Conservation (phyloP, 2,113 vertebrate genomes). For the Hemiscyllium ocellatum region DNA sequence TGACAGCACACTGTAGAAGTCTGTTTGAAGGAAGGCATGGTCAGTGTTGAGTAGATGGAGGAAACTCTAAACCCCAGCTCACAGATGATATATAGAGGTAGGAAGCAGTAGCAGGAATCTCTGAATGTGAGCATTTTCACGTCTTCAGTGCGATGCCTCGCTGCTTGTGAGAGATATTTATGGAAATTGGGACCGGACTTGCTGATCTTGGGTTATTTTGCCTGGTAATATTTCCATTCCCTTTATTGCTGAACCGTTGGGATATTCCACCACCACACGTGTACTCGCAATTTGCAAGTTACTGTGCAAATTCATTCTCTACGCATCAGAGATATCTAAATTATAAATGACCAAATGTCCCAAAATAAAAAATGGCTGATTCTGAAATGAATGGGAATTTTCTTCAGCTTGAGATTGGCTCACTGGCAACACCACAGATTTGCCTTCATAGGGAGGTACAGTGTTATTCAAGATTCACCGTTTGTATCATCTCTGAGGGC, state of each 20-base stretch:
- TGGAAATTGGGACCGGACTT: background rate
- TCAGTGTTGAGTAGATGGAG: too few species aligned
- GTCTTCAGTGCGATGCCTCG: background rate
- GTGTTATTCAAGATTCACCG: too few species aligned
- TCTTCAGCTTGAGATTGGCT: too few species aligned
- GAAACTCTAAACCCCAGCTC: too few species aligned
- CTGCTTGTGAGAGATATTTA: too few species aligned
- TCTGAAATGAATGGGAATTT: too few species aligned
- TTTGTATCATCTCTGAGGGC: too few species aligned
- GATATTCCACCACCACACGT: fast-evolving
- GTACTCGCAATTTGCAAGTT: background rate
- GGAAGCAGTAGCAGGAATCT: background rate
- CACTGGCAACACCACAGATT: too few species aligned
- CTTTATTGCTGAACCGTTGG: background rate
- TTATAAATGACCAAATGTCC: background rate
- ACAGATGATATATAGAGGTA: background rate
- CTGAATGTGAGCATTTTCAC: background rate
- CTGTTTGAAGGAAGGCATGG: too few species aligned
- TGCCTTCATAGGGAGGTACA: too few species aligned
- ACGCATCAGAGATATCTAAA: background rate
- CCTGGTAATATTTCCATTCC: background rate
- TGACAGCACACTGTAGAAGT: too few species aligned
- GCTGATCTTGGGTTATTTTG: background rate
- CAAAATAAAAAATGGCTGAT: too few species aligned
- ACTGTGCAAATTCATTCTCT: background rate